phyloP scores from a whole-genome alignment of 1,140 invertebrate genomes.

The Harpegnathos saltator region DNA sequence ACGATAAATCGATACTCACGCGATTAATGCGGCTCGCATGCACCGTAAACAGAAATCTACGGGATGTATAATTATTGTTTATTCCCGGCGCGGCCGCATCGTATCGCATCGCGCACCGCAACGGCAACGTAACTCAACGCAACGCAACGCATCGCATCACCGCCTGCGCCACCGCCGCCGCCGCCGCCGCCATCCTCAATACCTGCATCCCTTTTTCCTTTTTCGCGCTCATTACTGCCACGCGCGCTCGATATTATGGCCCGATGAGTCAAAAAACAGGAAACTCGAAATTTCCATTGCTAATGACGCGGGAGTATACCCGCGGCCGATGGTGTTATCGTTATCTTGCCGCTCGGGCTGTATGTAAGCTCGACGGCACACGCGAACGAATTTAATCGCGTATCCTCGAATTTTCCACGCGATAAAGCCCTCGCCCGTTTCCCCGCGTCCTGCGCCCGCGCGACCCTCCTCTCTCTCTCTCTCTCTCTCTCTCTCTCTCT shows the following conservation, averaged over 20 bases:
- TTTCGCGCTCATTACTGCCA: constrained; percentile 17
- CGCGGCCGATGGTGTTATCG: constrained; percentile 18
- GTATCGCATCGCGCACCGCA: no score
- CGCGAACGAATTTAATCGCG: constrained; percentile 49
- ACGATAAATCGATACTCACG: constrained; percentile 21
- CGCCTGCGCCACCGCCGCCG: no score
- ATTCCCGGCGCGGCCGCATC: constrained; percentile 1
- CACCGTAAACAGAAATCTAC: constrained; percentile 20
- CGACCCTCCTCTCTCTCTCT: no score
- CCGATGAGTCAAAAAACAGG: constrained; percentile 23
- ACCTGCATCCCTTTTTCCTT: constrained; percentile 2
- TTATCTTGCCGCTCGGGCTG: constrained; percentile 35
- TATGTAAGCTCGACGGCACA: constrained; percentile 16
- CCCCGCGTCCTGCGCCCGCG: no score
- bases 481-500: no score
- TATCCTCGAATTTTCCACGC: constrained; percentile 48
- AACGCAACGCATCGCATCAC: no score
- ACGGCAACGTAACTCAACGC: no score
- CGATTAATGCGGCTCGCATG: background rate
- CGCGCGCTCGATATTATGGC: constrained; percentile 28
- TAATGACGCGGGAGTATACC: constrained; percentile 45
- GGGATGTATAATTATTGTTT: constrained; percentile 27
- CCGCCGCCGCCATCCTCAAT: constrained; percentile 8
- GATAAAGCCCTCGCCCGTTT: constrained; percentile 24
- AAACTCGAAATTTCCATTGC: constrained; percentile 64